Evolutionary conservation across 2,797 vertebrate genomes (phyloP).

Genomic region (Danio kyathit): DNA sequence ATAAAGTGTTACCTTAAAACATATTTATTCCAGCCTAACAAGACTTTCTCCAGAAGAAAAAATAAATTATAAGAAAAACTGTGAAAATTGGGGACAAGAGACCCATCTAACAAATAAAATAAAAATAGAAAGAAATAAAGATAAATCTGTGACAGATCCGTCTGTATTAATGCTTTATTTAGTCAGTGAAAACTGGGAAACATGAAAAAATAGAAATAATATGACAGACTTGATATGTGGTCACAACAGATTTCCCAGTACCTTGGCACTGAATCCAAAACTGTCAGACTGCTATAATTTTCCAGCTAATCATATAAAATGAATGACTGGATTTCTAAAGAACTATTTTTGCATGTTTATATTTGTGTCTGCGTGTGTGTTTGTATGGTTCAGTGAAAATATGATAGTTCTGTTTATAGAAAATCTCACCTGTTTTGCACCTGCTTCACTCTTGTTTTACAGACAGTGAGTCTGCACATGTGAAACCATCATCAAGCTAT

Average conservation of each 20-base stretch:
- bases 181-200: not conserved
- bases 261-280: not conserved
- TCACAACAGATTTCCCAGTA: not conserved
- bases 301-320: not conserved
- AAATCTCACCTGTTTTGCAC: not conserved
- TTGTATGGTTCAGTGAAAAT: conserved; percentile 11
- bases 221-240: not conserved
- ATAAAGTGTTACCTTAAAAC: no score
- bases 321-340: not conserved
- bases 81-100: no score
- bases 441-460: not conserved
- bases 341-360: conserved; percentile 12
- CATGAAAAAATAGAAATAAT: not conserved
- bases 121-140: no score
- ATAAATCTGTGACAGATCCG: not conserved
- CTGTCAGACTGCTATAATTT: not conserved
- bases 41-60: no score
- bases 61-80: no score
- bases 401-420: not conserved
- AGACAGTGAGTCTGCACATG: not conserved
- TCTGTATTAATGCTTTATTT: not conserved
- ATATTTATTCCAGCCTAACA: no score
- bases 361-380: conserved; percentile 1
- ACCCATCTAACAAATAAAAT: no score
- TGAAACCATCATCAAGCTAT: not conserved